Base-by-base conservation (phyloP, 2,113 vertebrate species). In the Sclerurus mexicanus region DNA sequence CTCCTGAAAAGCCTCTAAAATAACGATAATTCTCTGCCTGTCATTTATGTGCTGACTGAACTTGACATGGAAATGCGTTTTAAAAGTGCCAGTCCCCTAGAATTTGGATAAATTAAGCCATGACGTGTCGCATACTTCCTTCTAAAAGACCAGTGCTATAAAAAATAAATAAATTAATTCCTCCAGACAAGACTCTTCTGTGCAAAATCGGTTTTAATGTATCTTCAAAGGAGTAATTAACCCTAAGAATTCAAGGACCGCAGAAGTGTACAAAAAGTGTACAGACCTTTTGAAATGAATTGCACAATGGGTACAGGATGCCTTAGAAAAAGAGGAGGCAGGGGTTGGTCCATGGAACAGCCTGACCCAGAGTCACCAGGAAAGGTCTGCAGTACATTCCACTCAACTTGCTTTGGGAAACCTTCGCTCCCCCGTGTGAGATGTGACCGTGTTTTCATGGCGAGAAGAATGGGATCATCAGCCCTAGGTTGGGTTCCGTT, bases 131-230 rank as follows among this genome's bases (percentile, higher is more conserved):
- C 16, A 13, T 39, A 18, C 7, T 44, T 31, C 33, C 7, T 49
- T 59, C 31, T 30, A 24, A 81, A 83, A 67, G 3, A 23, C 37
- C 44, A 3, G 0, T 31, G 90, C 60, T 27, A 31, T 13, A 67
- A 77, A 82, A 82, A 85, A 72, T 12, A 77, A 88, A 72, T 9
- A 69, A 42, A 46, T 69, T 73, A 47, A 5, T 40, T 44, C 19
- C 46, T 84, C 22, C 59, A 91, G 77, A 46, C 85, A 84, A 66
- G 80, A 40, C 71, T 62, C 2, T 87, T 92, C 82, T 83, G 35
- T 93, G 58, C 37, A 91, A 94, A 87, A 66, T 80, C 31, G 1
- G 24, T 91, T 95, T 94, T 77, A 95, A 91, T 88, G 58, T 87
- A 25, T 88, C 91, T 94, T 83, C 64, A 69, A 80, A 73, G 40